Conservation (phyloP, 1,140 invertebrate genomes). For the Sinonovacula constricta region DNA sequence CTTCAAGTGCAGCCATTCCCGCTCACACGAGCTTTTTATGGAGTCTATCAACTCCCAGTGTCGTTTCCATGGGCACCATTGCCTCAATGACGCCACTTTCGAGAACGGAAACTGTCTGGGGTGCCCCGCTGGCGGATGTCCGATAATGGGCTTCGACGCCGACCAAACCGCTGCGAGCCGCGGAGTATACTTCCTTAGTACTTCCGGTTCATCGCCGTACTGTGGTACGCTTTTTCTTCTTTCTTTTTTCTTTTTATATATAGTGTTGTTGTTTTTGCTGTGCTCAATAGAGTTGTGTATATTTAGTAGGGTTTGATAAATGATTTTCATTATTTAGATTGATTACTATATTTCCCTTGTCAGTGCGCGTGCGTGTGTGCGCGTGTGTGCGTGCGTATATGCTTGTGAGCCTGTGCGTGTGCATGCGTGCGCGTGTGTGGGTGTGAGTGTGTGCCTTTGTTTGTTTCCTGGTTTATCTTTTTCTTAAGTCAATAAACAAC, state of each 20-base stretch:
- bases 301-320: not conserved
- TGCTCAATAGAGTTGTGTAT: not conserved
- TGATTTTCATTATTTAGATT: no score
- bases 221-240: slow-evolving; percentile 52
- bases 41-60: slow-evolving; percentile 89
- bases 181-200: slow-evolving; percentile 64
- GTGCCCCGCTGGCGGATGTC: slow-evolving; percentile 88
- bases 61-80: slow-evolving; percentile 85
- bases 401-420: not conserved
- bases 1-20: slow-evolving; percentile 91
- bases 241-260: not conserved
- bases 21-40: slow-evolving; percentile 91
- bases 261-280: not conserved
- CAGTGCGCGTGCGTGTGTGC: not conserved
- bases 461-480: no score
- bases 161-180: slow-evolving; percentile 80
- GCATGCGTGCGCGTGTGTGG: no score
- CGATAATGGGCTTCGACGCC: slow-evolving; percentile 93
- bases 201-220: slow-evolving; percentile 51
- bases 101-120: slow-evolving; percentile 87
- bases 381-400: not conserved
- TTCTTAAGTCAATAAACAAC: no score
- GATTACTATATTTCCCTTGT: not conserved
- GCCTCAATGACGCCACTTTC: slow-evolving; percentile 82
- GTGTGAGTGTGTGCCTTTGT: no score